Evolutionary conservation across 2,113 vertebrate genomes (phyloP).

Genomic region (Acrocephalus kingi): DNA sequence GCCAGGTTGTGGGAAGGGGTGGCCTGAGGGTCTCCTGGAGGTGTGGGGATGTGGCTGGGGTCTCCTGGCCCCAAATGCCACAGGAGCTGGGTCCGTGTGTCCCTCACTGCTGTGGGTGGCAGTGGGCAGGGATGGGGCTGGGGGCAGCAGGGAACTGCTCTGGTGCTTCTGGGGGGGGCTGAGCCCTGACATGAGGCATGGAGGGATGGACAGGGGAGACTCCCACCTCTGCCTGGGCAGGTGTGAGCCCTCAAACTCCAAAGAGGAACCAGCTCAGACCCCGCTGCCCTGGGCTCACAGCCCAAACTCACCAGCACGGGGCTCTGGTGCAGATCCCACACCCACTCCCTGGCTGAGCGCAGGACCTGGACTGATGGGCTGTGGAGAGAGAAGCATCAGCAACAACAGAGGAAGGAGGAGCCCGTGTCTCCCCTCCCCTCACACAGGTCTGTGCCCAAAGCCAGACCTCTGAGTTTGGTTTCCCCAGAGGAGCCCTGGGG

Average conservation of each 20-base stretch:
- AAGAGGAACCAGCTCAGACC: rapidly evolving
- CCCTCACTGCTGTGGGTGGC: background rate
- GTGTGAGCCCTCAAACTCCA: rapidly evolving
- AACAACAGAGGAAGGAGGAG: rapidly evolving
- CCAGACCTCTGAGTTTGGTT: rapidly evolving
- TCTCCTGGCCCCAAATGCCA: background rate
- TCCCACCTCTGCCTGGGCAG: background rate
- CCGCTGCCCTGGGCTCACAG: rapidly evolving
- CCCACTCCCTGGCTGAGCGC: rapidly evolving
- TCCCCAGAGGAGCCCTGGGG: background rate
- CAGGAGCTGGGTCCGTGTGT: too few relatives aligned
- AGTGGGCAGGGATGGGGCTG: background rate
- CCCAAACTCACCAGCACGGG: background rate
- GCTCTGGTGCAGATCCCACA: background rate
- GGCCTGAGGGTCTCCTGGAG: background rate
- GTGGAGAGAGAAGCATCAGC: background rate
- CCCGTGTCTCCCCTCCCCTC: background rate
- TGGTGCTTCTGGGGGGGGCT: background rate
- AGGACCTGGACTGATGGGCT: background rate
- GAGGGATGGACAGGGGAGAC: rapidly evolving
- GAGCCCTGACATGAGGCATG: rapidly evolving
- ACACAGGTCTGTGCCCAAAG: background rate
- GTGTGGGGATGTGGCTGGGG: background rate
- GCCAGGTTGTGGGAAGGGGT: background rate
- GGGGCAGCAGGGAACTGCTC: background rate